Conservation (phyloP, 1,140 invertebrate species). For the Pseudobourletiella spinata region DNA sequence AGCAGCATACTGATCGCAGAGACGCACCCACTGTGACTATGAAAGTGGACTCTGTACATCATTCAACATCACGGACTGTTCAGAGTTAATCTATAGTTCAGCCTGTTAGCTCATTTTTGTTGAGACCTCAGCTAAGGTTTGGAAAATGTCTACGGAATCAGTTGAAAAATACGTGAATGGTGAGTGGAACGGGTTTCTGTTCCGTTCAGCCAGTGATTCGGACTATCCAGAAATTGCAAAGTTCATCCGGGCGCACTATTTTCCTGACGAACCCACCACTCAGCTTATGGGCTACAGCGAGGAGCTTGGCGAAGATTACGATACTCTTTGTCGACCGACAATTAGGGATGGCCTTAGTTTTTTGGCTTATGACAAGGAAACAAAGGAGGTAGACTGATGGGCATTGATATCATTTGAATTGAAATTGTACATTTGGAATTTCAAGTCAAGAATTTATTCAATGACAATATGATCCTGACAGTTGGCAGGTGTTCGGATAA, state of each 20-base stretch:
- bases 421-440: not conserved
- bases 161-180: not conserved
- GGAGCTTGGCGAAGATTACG: not conserved
- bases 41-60: too few species aligned
- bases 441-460: not conserved
- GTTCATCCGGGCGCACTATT: not conserved
- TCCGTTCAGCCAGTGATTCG: not conserved
- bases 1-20: too few species aligned
- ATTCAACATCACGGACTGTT: too few species aligned
- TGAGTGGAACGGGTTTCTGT: not conserved
- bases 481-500: constrained; percentile 15
- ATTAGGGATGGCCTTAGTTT: not conserved
- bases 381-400: not conserved
- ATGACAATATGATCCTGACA: constrained; percentile 3
- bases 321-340: not conserved
- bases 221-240: not conserved
- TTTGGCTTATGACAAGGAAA: constrained; percentile 1
- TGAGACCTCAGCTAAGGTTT: not conserved
- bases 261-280: not conserved
- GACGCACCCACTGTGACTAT: too few species aligned
- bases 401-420: not conserved
- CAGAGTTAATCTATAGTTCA: not conserved
- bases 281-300: not conserved
- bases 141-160: not conserved
- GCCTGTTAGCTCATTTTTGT: not conserved